Base-by-base conservation (phyloP, 2,888 invertebrate genomes). In the Heliothis peltigera region DNA sequence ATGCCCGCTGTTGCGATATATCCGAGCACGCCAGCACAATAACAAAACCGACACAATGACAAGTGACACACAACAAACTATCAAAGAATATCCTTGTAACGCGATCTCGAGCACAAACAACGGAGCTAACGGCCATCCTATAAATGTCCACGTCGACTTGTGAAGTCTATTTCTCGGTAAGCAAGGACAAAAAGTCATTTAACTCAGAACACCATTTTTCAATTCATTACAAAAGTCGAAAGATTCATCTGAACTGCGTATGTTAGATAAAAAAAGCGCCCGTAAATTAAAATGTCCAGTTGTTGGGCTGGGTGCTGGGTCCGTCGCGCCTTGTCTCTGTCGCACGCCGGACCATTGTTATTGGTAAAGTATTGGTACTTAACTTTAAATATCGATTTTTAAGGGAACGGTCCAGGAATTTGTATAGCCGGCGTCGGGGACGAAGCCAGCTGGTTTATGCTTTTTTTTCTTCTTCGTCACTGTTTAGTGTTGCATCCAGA, bases 211-310 rank as follows among this genome's bases (percentile, higher is more conserved):
- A 85, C 91, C 89, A 94, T 95, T 91, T 91, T 92, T 92, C 93
- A 93, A 92, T 93, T 91, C 92, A 92, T 92, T 91, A 92, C 91
- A 92, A 91, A 91, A 93, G 91, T 91, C 87, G 84, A 91, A 89
- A 93, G 93, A 93, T 92, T 91, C 94, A 91, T 94, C 92, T 91
- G 88, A 89, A 90, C 91, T 89, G 87, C 86, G 89, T 88, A 85
- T 86, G 87, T 84, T 87, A 81, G 84, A 88, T 87, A 89, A 92
- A 93, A 92, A 92, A 90, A 85, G 42, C 82, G 83, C 86, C 88
- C 94, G 93, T 95, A 95, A 95, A 94, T 94, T 94, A 93, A 92
- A 93, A 94, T 87, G 93, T 92, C 91, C 90, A 89, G 89, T 89
- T 88, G 85, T 84, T 83, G 80, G 84, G 76, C 84, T 85, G 84